Evolutionary conservation across 2,888 invertebrate genomes (phyloP).

Genomic region (Lepidocyrtoides sp.): DNA sequence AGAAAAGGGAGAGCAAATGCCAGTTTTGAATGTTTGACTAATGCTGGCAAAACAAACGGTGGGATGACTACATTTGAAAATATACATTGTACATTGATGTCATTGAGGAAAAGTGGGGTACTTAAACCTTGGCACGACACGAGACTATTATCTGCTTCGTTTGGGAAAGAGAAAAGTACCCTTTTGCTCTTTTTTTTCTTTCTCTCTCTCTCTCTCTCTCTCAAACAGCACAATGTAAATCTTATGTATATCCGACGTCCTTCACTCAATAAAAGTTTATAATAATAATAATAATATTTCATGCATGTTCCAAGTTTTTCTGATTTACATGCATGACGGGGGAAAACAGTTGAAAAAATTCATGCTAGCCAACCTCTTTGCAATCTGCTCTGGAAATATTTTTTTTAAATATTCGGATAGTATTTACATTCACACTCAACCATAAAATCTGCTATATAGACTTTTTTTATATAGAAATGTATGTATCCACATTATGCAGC

Average conservation of each 20-base stretch:
- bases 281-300: too few relatives aligned
- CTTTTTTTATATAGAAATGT: too few relatives aligned
- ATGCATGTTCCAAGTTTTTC: neutral
- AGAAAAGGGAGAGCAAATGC: neutral
- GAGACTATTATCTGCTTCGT: constrained; percentile 41
- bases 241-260: too few relatives aligned
- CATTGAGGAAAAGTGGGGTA: constrained; percentile 22
- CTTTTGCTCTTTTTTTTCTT: neutral
- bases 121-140: constrained; percentile 65
- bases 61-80: neutral
- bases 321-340: too few relatives aligned
- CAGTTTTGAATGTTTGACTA: neutral
- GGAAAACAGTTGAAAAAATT: too few relatives aligned
- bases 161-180: neutral
- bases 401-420: neutral
- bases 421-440: too few relatives aligned
- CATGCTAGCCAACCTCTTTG: too few relatives aligned
- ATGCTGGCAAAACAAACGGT: neutral
- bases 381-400: neutral
- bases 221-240: too few relatives aligned
- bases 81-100: constrained; percentile 38
- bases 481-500: neutral
- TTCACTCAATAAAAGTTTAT: too few relatives aligned
- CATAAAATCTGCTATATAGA: too few relatives aligned
- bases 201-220: too few relatives aligned